A percentile compares a stretch with the other conserved stretches of the same genome.
phyloP scores from a whole-genome alignment of 2,797 vertebrate species.

The Aulostomus chinensis region DNA sequence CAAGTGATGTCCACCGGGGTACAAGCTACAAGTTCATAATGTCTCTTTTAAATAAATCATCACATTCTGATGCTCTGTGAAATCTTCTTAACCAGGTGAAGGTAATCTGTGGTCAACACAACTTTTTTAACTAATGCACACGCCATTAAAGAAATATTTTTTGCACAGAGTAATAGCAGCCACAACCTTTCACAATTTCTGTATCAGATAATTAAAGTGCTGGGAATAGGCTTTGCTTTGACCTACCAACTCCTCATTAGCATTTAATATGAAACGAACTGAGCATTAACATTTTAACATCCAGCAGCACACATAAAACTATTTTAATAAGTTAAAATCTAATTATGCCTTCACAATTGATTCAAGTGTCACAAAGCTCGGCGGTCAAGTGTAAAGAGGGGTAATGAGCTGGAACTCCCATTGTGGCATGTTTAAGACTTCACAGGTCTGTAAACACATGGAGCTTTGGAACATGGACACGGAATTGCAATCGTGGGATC shows the following conservation, averaged over 20 bases:
- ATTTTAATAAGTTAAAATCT: slow-evolving; percentile 68
- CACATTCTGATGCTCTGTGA: no score
- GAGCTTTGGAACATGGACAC: slow-evolving; percentile 16
- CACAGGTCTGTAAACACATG: slow-evolving; percentile 45
- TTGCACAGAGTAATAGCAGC: slow-evolving; percentile 26
- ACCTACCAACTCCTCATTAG: slow-evolving; percentile 52
- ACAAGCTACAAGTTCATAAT: no score
- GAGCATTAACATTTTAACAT: slow-evolving; percentile 45
- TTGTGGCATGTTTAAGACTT: slow-evolving; percentile 50
- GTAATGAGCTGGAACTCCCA: slow-evolving; percentile 54
- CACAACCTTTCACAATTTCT: slow-evolving; percentile 44
- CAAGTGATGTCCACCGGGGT: no score
- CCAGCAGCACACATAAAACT: slow-evolving; percentile 48
- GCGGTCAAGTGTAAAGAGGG: slow-evolving; percentile 55
- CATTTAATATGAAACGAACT: slow-evolving; percentile 39
- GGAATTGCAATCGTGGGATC: slow-evolving; percentile 40
- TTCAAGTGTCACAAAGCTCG: slow-evolving; percentile 48
- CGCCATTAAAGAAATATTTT: slow-evolving; percentile 7
- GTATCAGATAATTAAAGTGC: slow-evolving; percentile 27
- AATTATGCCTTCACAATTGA: slow-evolving; percentile 58
- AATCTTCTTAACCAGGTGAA: slow-evolving; percentile 2
- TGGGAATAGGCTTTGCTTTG: slow-evolving; percentile 29
- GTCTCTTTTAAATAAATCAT: no score
- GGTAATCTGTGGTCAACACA: not conserved
- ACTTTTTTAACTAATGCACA: slow-evolving; percentile 6